Evolutionary conservation across 2,797 vertebrate genomes (phyloP), one percentile per base, ranked within the genome.

Genomic region (Smutsia temminckii): DNA sequence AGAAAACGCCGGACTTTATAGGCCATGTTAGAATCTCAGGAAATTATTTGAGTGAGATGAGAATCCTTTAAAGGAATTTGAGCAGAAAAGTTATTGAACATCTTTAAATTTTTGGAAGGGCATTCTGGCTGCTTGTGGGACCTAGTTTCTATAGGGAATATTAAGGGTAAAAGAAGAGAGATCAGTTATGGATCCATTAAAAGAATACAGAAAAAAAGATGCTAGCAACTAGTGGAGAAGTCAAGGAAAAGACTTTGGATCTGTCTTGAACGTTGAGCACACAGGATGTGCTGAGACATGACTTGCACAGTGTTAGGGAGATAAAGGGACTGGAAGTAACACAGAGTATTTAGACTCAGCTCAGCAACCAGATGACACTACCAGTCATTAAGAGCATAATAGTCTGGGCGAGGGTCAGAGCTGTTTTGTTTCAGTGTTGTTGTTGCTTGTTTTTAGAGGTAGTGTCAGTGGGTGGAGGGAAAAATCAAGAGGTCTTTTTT

Each of bases 391-490:
- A 53, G 55, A 49, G 2, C 37, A 8, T 21, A 61, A 25, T 6
- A 79, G 37, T 25, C 12, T 29, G 63, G 14, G 13, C 17, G 7
- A 69, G n/a, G 6, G 34, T 42, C 53, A 49, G 13, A 66, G 29
- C 27, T 51, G 13, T 11, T 68, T 40, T 63, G 29, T 32, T 63
- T 27, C 32, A 17, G 17, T 79, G n/a, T 16, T 40, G 7, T 21
- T 71, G 21, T 51, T 66, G 3, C 6, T 74, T 69, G 27, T 59
- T 68, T 71, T 40, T 2, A 13, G 34, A 71, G 53, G 6, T 13
- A 0, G 10, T 29, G 9, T 40, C 29, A 13, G 2, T 8, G 16
- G 37, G 21, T 3, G 6, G 6, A 2, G 3, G 8, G 0, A 5
- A 29, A 18, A 78, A 40, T 71, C 6, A 27, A 69, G 7, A 66